Percentiles rank a stretch among this genome's conserved stretches.
phyloP scores from a whole-genome alignment of 2,888 invertebrate genomes.

The Aproaerema taeniolella region DNA sequence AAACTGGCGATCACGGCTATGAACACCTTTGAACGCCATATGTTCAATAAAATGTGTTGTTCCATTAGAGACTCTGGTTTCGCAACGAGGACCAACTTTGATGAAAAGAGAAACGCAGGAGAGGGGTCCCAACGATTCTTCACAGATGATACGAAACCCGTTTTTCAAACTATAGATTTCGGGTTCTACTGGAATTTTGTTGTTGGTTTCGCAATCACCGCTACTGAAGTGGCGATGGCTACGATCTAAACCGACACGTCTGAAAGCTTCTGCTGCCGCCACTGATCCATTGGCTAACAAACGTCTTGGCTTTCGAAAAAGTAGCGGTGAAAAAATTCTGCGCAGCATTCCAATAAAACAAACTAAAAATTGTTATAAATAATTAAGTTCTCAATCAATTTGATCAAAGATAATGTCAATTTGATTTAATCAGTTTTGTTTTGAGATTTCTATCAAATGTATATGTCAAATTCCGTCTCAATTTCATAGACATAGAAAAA shows the following conservation, averaged over 20 bases:
- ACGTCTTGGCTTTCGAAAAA: too few species aligned
- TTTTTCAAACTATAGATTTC: constrained; percentile 30
- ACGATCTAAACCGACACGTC: background rate
- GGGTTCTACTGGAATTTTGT: background rate
- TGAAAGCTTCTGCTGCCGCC: background rate
- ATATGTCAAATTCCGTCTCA: too few species aligned
- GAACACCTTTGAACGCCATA: constrained; percentile 47
- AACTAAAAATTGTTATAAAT: too few species aligned
- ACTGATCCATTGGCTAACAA: background rate
- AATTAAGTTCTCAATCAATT: too few species aligned
- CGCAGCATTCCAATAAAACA: too few species aligned
- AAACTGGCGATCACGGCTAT: constrained; percentile 24
- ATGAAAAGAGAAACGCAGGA: constrained; percentile 41
- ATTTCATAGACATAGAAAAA: too few species aligned
- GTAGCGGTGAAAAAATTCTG: too few species aligned
- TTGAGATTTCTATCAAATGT: too few species aligned
- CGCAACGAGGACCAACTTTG: constrained; percentile 50
- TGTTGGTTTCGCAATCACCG: background rate
- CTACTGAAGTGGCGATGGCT: background rate
- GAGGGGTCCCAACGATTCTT: constrained; percentile 22
- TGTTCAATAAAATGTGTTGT: constrained; percentile 57
- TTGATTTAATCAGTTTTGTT: too few species aligned
- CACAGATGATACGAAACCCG: constrained; percentile 46
- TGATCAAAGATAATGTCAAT: too few species aligned
- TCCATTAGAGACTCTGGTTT: constrained; percentile 43